Evolutionary conservation across 2,888 invertebrate species (phyloP), one percentile per base, ranked within the genome.

Genomic region (Amphipoea lucens): DNA sequence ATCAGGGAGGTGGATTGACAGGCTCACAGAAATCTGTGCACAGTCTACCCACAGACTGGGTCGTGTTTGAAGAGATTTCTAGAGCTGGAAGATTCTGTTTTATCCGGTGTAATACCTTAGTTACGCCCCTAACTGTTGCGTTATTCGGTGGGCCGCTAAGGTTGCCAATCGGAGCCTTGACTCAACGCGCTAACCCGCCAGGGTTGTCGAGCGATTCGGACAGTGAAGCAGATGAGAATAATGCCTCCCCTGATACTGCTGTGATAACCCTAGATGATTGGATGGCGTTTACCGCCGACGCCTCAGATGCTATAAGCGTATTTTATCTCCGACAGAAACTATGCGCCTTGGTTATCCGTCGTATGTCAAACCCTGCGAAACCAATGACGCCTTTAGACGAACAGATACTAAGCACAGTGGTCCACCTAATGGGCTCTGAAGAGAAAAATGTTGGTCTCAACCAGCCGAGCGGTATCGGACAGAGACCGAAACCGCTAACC

Each of bases 1-100:
- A 82, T 97, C 98, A 82, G 95, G 98, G 85, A 92, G 98, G 90
- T 90, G 97, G 92, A 84, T 93, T 91, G 62, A 87, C 92, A 1
- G 94, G 94, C 0, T 93, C 95, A 1, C 93, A 92, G 78, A 94
- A 92, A 48, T 94, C 95, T 0, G 94, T 97, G 0, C 94, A 93
- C 14, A 92, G 89, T n/a, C 84, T 98, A 73, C 98, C 98, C 0
- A 97, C 98, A 20, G 98, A 99, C 90, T 99, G 99, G 99, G 95
- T 99, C 29, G 97, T 98, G 20, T 99, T 98, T 91, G 99, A 99
- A 91, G 99, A 99, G 94, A 98, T 99, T 94, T 98, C 98, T 0
- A 97, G 98, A 68, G 97, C 97, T 0, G 97, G 98, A 0, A 96
- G 97, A 36, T 96, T 97, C 75, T 98, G 98, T 82, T 98, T 98